Conservation (phyloP, 2,888 invertebrate genomes). For the Boloria selene region DNA sequence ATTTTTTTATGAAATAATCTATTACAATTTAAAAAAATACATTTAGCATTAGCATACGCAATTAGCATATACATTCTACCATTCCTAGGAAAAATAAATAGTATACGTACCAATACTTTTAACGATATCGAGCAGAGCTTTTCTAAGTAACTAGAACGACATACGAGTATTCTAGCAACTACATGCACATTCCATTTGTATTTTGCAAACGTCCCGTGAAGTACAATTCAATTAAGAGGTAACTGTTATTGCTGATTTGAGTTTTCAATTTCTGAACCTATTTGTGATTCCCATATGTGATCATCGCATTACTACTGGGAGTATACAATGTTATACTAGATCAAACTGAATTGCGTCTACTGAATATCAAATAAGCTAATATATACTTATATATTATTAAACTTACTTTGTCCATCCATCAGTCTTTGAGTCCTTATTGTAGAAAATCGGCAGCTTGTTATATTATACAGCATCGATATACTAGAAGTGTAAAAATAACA, state of each 20-base stretch:
- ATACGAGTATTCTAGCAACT: constrained; percentile 17
- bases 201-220: constrained; percentile 22
- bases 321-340: background rate
- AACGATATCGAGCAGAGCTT: constrained; percentile 11
- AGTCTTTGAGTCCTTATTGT: too few relatives aligned
- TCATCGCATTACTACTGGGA: background rate
- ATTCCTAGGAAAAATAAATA: background rate
- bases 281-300: constrained; percentile 6
- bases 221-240: constrained; percentile 26
- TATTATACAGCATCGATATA: too few relatives aligned
- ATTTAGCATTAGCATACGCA: too few relatives aligned
- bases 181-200: constrained; percentile 30
- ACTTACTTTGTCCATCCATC: too few relatives aligned
- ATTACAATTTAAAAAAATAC: too few relatives aligned
- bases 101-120: background rate
- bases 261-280: constrained; percentile 21
- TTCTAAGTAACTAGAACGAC: constrained; percentile 8
- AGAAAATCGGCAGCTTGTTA: too few relatives aligned
- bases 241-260: constrained; percentile 26
- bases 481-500: too few relatives aligned
- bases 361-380: too few relatives aligned
- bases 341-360: too few relatives aligned
- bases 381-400: too few relatives aligned
- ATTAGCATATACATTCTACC: background rate
- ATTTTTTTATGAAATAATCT: too few relatives aligned